Percentiles rank a stretch among this genome's conserved stretches.
Conservation (phyloP, 2,888 invertebrate genomes). For the Dolomedes plantarius region DNA sequence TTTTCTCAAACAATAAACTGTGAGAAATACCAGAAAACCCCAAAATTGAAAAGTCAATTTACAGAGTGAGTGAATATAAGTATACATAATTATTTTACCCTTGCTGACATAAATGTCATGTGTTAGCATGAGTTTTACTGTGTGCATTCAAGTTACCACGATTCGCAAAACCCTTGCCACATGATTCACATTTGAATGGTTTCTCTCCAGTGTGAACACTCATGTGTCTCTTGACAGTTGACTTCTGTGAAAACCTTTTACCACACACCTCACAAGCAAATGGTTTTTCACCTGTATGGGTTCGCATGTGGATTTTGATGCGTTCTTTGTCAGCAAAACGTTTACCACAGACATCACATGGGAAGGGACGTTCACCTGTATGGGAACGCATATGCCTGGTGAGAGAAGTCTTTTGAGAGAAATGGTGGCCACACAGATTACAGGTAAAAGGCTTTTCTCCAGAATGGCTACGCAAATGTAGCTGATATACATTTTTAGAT, state of each 20-base stretch:
- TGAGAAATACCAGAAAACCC: constrained; percentile 45
- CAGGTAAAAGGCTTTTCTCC: constrained; percentile 85
- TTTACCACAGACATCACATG: constrained; percentile 74
- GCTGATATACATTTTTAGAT: constrained; percentile 74
- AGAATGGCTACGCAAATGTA: constrained; percentile 84
- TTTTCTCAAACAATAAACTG: constrained; percentile 37
- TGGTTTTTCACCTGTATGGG: constrained; percentile 74
- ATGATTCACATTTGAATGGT: constrained; percentile 85
- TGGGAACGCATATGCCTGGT: constrained; percentile 82
- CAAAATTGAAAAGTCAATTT: constrained; percentile 38
- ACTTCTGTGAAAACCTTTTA: constrained; percentile 74
- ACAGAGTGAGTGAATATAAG: constrained; percentile 30
- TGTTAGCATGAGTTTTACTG: constrained; percentile 73
- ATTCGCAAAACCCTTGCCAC: constrained; percentile 83
- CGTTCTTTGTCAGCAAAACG: constrained; percentile 74
- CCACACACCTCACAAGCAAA: constrained; percentile 74
- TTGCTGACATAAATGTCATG: constrained; percentile 49
- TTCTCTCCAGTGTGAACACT: constrained; percentile 83
- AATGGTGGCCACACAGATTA: constrained; percentile 84
- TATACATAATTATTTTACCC: constrained; percentile 29
- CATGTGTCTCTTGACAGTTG: constrained; percentile 74
- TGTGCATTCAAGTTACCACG: constrained; percentile 74
- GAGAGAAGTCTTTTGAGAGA: constrained; percentile 86
- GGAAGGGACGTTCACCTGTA: constrained; percentile 75
- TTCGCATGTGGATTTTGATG: constrained; percentile 74